phyloP scores from a whole-genome alignment of 35 echinoderm and acorn worm species.

The Apostichopus parvimensis region DNA sequence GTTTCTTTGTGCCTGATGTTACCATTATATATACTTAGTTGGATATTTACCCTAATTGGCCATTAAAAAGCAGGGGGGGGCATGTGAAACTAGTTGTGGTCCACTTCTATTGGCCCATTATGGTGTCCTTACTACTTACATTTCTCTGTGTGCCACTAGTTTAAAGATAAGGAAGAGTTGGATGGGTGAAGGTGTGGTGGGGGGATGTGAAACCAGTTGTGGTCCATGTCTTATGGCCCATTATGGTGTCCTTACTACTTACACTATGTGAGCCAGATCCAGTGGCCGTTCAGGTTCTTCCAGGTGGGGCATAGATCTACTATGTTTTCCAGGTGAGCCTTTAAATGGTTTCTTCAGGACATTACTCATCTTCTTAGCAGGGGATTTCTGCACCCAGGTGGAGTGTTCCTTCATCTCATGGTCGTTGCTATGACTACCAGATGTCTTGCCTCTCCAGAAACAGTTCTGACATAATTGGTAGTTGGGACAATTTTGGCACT shows the following conservation, averaged over 20 bases:
- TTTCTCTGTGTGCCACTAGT: no score
- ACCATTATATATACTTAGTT: no score
- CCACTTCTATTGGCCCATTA: no score
- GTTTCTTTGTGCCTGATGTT: no score
- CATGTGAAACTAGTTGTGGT: no score
- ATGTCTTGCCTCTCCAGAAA: conserved; percentile 95
- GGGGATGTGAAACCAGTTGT: background rate
- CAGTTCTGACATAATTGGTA: conserved; percentile 98
- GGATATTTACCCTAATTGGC: no score
- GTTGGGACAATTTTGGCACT: conserved; percentile 94
- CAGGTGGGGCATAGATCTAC: conserved; percentile 68
- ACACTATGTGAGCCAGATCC: conserved; percentile 97
- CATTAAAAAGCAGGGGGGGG: no score
- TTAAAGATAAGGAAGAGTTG: no score
- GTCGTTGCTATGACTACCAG: conserved; percentile 79
- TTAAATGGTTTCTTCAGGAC: conserved; percentile 98
- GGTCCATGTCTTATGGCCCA: background rate
- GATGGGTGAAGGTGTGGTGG: no score
- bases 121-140: no score
- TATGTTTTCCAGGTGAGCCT: conserved; percentile 75
- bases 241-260: conserved; percentile 34
- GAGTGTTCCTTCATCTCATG: conserved; percentile 99
- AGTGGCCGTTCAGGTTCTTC: conserved; percentile 89
- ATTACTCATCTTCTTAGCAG: conserved; percentile 93
- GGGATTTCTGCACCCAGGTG: conserved; percentile 98